phyloP scores from a whole-genome alignment of 2,797 vertebrate genomes.

The Euphonia xanthogaster region DNA sequence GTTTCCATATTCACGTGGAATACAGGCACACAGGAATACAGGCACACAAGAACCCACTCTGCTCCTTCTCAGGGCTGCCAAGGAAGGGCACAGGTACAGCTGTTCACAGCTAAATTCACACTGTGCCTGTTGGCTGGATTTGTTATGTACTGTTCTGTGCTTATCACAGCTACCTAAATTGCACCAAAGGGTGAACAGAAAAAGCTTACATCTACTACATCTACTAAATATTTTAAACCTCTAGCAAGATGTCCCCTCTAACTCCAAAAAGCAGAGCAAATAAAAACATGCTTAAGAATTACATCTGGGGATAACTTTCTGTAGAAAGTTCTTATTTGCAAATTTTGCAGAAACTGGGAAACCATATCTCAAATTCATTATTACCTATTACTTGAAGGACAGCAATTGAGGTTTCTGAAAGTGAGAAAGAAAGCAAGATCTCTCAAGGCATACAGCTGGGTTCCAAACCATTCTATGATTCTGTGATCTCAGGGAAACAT shows the following conservation, averaged over 20 bases:
- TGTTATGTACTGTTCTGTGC: neutral
- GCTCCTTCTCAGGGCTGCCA: neutral
- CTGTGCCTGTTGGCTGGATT: neutral
- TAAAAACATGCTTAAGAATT: neutral
- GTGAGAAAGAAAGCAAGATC: neutral
- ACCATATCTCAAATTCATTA: neutral
- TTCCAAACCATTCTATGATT: neutral
- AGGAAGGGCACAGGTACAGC: neutral
- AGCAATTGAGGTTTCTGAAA: neutral
- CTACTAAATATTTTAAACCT: neutral
- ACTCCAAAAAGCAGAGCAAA: neutral
- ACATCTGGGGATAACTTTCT: neutral
- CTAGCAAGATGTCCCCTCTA: neutral
- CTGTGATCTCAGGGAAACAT: neutral
- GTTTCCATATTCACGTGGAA: neutral
- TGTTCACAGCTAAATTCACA: neutral
- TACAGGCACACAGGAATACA: neutral
- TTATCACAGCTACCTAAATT: neutral
- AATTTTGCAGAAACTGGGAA: neutral
- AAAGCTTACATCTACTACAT: neutral
- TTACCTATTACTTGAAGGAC: neutral
- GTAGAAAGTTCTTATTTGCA: neutral
- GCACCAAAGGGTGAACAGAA: neutral
- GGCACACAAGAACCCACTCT: neutral
- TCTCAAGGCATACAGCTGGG: neutral